Conservation (phyloP, 2,113 vertebrate species). For the Notiomystis cincta region DNA sequence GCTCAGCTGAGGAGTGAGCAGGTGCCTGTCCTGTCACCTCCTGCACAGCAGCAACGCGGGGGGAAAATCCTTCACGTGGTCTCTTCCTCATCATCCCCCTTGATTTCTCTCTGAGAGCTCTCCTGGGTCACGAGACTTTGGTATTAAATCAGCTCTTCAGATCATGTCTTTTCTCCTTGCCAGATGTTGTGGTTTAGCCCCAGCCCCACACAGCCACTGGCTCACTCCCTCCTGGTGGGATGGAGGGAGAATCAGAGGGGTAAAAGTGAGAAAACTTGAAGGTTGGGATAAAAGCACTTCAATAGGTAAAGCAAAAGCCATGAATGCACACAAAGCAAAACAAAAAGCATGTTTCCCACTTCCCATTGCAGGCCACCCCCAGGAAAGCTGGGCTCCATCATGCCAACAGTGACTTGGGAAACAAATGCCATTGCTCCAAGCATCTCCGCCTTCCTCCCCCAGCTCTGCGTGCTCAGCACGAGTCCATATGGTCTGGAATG, state of each 20-base stretch:
- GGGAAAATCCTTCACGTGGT: neutral
- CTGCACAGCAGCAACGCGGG: rapidly evolving
- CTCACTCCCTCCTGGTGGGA: neutral
- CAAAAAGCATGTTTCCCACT: neutral
- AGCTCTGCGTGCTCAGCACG: neutral
- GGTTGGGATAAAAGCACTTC: neutral
- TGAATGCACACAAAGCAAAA: neutral
- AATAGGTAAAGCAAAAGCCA: neutral
- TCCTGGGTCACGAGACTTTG: neutral
- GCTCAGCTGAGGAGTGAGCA: neutral
- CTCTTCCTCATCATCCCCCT: neutral
- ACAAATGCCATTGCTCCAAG: neutral
- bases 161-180: neutral
- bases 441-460: neutral
- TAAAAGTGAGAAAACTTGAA: neutral
- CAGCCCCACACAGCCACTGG: neutral
- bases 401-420: neutral
- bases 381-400: neutral
- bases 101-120: neutral
- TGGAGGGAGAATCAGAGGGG: rapidly evolving
- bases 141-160: neutral
- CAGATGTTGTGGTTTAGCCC: neutral
- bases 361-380: neutral
- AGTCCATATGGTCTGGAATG: neutral
- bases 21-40: neutral